phyloP scores from a whole-genome alignment of 2,797 vertebrate genomes.

The Distichodus sexfasciatus region DNA sequence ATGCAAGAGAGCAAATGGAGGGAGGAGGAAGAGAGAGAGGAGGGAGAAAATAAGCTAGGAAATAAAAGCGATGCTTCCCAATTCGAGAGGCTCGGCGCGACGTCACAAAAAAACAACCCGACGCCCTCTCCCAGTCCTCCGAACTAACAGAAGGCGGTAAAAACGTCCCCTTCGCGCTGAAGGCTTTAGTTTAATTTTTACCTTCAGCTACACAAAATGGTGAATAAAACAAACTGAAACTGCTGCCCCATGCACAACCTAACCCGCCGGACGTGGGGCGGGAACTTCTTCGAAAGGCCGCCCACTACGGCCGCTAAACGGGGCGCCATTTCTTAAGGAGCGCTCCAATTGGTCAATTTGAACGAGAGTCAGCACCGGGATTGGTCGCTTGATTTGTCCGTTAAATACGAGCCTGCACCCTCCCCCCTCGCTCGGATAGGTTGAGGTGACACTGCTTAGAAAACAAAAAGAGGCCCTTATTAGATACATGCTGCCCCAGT shows the following conservation, averaged over 20 bases:
- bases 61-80: constrained; percentile 66
- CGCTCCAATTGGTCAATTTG: constrained; percentile 66
- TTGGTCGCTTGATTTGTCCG: constrained; percentile 47
- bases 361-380: constrained; percentile 49
- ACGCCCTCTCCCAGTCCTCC: constrained; percentile 55
- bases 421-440: constrained; percentile 68
- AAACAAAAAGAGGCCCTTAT: constrained; percentile 80
- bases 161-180: constrained; percentile 56
- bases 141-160: constrained; percentile 61
- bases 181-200: constrained; percentile 63
- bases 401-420: constrained; percentile 37
- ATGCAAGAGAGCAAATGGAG: too few relatives aligned
- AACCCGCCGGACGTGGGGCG: constrained; percentile 66
- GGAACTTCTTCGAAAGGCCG: constrained; percentile 51
- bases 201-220: constrained; percentile 82
- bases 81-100: constrained; percentile 61
- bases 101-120: constrained; percentile 62
- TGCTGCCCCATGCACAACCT: constrained; percentile 81
- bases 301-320: constrained; percentile 47
- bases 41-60: constrained; percentile 53
- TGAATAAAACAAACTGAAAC: constrained; percentile 89
- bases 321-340: constrained; percentile 21
- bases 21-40: constrained; percentile 64
- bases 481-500: constrained; percentile 60
- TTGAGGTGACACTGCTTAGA: constrained; percentile 71